These are phyloP conservation scores for Phoenoteleia sp. DNA, from an alignment of 2,888 invertebrate genomes.

Conservation along the genomic window DNA sequence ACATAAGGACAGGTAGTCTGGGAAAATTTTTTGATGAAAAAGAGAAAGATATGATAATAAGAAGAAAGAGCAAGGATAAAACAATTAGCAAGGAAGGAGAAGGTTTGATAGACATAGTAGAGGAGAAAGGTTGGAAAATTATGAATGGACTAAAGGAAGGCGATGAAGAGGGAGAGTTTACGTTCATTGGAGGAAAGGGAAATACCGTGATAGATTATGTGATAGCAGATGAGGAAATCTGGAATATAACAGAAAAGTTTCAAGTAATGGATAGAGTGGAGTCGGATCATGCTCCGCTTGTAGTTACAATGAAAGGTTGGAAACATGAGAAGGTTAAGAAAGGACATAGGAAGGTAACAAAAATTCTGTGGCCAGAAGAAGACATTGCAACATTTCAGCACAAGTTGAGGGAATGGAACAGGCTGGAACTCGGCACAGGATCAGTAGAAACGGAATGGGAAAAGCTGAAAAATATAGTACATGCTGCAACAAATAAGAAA, in stretches of 20 bases:
- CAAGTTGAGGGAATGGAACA: neutral
- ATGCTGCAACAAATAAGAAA: neutral
- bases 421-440: neutral
- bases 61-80: slow-evolving; percentile 11
- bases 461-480: neutral
- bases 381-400: neutral
- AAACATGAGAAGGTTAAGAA: neutral
- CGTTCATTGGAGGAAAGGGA: neutral
- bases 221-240: neutral
- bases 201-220: neutral
- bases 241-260: slow-evolving; percentile 19
- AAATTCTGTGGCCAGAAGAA: neutral
- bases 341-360: neutral
- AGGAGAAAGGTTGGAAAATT: neutral
- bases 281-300: slow-evolving; percentile 51
- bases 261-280: slow-evolving; percentile 13
- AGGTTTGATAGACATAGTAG: neutral
- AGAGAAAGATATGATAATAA: neutral
- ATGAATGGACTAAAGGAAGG: neutral
- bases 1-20: neutral
- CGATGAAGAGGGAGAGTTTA: neutral
- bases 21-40: neutral
- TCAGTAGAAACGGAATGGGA: neutral
- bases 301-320: neutral
- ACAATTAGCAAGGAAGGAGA: neutral